These are phyloP conservation scores for Cossypha polioptera DNA, from an alignment of 2,797 vertebrate genomes.

Conservation along the genomic window DNA sequence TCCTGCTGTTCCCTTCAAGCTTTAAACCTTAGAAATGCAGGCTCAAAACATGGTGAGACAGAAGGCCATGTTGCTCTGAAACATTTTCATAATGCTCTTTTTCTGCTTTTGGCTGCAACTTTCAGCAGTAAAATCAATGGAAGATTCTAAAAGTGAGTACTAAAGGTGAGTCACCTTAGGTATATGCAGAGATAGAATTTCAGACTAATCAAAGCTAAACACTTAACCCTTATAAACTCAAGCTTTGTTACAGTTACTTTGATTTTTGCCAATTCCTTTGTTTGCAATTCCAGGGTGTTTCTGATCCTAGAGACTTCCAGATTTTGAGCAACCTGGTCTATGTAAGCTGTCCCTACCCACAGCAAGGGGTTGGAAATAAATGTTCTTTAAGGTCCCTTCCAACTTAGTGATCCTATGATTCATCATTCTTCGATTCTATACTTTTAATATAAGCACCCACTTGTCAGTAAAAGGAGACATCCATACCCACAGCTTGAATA, in stretches of 20 bases:
- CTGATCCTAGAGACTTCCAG: neutral
- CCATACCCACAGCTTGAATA: neutral
- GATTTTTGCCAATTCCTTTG: neutral
- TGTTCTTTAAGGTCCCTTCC: neutral
- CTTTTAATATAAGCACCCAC: neutral
- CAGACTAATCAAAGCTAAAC: neutral
- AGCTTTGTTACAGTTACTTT: neutral
- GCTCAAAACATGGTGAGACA: conserved; percentile 2
- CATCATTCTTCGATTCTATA: neutral
- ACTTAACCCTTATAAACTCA: neutral
- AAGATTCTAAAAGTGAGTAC: neutral
- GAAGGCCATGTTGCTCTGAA: conserved; percentile 14
- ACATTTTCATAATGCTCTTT: neutral
- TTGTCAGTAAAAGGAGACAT: neutral
- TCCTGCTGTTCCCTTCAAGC: neutral
- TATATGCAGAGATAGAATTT: neutral
- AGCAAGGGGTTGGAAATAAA: neutral
- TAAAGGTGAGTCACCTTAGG: neutral
- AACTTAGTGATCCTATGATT: neutral
- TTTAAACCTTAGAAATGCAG: neutral
- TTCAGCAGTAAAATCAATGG: conserved; percentile 23
- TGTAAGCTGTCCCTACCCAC: neutral
- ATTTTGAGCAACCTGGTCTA: neutral
- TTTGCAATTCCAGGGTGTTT: neutral
- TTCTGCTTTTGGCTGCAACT: neutral